A percentile compares a stretch with the other conserved stretches of the same genome.
These are phyloP conservation scores for Plecturocebus donacophilus DNA, from an alignment of 2,113 vertebrate species.

Conservation along the genomic window DNA sequence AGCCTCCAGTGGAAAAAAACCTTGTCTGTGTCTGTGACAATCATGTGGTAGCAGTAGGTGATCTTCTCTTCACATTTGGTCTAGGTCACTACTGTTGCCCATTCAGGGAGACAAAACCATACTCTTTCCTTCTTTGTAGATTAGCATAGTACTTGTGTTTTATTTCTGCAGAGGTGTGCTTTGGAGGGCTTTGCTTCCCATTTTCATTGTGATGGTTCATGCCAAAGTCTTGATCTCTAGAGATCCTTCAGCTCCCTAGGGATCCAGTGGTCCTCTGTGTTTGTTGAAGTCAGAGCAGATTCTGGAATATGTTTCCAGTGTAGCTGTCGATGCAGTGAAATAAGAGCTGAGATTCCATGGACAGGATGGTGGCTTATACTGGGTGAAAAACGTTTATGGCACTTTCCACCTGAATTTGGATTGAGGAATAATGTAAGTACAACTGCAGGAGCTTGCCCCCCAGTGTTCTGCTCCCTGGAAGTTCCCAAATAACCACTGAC, in stretches of 20 bases:
- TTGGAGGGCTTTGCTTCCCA: not conserved
- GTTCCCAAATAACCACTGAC: not conserved
- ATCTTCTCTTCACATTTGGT: too few relatives aligned
- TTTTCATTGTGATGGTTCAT: not conserved
- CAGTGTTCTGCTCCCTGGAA: not conserved
- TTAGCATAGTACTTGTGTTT: not conserved
- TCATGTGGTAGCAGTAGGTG: not conserved
- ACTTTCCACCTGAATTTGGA: not conserved
- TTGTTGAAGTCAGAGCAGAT: not conserved
- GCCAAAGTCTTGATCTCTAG: not conserved
- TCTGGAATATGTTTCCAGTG: not conserved
- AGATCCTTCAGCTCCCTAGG: not conserved
- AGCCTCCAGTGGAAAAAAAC: not conserved
- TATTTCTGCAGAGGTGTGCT: not conserved
- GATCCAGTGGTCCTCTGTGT: not conserved
- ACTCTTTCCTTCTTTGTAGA: too few relatives aligned
- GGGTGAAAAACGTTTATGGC: not conserved
- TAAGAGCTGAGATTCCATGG: not conserved
- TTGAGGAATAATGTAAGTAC: not conserved
- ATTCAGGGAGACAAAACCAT: too few relatives aligned
- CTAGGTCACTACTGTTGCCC: too few relatives aligned
- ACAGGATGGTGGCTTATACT: not conserved
- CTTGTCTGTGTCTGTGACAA: not conserved
- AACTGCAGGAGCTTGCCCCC: not conserved
- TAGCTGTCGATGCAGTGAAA: not conserved